Base-by-base conservation (phyloP, 1,140 invertebrate genomes). In the Euwallacea fornicatus region DNA sequence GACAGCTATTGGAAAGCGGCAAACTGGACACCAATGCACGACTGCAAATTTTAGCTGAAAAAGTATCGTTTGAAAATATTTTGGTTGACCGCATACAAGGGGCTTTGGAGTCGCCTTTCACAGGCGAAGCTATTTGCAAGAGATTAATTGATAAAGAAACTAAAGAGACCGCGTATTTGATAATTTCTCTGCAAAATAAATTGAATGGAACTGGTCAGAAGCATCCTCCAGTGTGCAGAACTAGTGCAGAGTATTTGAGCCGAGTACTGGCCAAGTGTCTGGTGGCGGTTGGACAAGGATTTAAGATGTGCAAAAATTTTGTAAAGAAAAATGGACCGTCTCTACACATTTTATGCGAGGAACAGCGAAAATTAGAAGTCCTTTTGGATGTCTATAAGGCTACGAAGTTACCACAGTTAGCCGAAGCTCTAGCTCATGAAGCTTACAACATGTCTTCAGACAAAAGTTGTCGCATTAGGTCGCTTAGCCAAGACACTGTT, bases 51-150 rank as follows among this genome's bases (percentile, higher is more conserved):
- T 79, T 92, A 68, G 90, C 90, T 2, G 90, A 92, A 78, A 89
- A 91, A 75, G 82, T 93, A 21, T 90, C 91, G 0, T 92, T 89
- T 77, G 91, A 93, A 82, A 88, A 88, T 46, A 86, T 91, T 15
- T 82, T 91, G 59, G 82, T 91, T 44, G 83, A 53, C 72, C 71
- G 77, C 69, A 83, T 81, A 70, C 79, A 78, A 73, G 81, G 79
- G 72, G 80, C 78, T 66, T 77, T 79, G 33, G 69, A 72, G 9
- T 70, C 83, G 50, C 82, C 83, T 11, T 79, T 81, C 43, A 84
- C 84, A 61, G 84, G 83, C 58, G 84, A 85, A 74, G 81, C 82
- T 68, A 83, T 84, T 67, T 85, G 86, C 74, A 84, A 86, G 68
- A 81, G 85, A 73, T 81, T 86, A 71, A 83, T 86, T 53, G 83